Conservation (phyloP, 2,888 invertebrate genomes). For the Polydrusus cervinus region DNA sequence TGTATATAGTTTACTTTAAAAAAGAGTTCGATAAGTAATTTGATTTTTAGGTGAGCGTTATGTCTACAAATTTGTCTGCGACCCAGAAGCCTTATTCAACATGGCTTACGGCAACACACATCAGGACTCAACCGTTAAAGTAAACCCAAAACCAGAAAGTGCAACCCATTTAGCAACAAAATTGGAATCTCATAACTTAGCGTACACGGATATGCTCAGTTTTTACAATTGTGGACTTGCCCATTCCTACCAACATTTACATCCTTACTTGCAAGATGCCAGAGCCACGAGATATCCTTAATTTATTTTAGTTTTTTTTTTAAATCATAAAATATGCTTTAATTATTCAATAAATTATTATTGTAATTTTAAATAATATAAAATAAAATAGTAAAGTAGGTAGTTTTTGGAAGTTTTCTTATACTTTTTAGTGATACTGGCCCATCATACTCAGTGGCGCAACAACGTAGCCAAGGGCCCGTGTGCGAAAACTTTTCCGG, state of each 20-base stretch:
- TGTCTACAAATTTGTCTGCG: slow-evolving; percentile 97
- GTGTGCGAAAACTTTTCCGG: too few relatives aligned
- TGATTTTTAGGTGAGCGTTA: slow-evolving; percentile 86
- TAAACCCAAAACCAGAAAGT: slow-evolving; percentile 64
- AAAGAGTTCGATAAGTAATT: too few relatives aligned
- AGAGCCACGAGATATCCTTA: slow-evolving; percentile 63
- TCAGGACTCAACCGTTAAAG: slow-evolving; percentile 59
- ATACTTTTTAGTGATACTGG: too few relatives aligned
- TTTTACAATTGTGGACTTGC: slow-evolving; percentile 70
- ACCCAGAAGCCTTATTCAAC: slow-evolving; percentile 91
- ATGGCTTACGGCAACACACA: slow-evolving; percentile 79
- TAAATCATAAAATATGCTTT: neutral
- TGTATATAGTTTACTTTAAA: too few relatives aligned
- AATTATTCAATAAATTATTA: neutral
- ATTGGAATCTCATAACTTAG: slow-evolving; percentile 67
- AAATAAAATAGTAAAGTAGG: neutral
- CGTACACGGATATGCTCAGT: slow-evolving; percentile 71
- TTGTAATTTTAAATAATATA: neutral
- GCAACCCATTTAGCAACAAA: slow-evolving; percentile 66
- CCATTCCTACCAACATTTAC: slow-evolving; percentile 70
- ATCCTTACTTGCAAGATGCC: slow-evolving; percentile 67
- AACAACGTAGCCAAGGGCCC: too few relatives aligned
- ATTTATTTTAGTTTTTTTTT: slow-evolving; percentile 30
- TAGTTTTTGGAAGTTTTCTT: too few relatives aligned
- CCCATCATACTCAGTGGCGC: too few relatives aligned